These are phyloP conservation scores for Merluccius polli DNA, from an alignment of 2,797 vertebrate genomes.

Conservation along the genomic window DNA sequence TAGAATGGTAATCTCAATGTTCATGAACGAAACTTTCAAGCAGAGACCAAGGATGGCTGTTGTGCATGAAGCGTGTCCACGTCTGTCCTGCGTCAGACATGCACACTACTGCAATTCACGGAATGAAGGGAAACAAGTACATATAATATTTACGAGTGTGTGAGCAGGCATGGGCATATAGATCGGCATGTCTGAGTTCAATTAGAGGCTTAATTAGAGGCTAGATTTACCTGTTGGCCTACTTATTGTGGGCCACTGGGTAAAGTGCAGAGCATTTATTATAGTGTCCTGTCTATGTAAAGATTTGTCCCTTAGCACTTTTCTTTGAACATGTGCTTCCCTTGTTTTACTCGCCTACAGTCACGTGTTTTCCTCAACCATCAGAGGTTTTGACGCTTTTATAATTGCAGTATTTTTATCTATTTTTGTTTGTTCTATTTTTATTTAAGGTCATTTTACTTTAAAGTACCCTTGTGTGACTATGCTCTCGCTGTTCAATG, in stretches of 20 bases:
- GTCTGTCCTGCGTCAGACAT: neutral
- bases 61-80: neutral
- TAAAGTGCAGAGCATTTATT: neutral
- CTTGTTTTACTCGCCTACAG: neutral
- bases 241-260: neutral
- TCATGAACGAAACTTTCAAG: neutral
- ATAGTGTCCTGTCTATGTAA: neutral
- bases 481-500: neutral
- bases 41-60: neutral
- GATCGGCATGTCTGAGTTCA: neutral
- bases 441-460: neutral
- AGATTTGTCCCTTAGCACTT: neutral
- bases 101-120: neutral
- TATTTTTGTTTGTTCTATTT: neutral
- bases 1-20: neutral
- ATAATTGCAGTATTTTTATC: conserved; percentile 5
- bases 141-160: neutral
- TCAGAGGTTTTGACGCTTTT: neutral
- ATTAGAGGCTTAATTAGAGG: neutral
- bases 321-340: neutral
- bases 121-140: neutral
- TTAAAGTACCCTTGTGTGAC: neutral
- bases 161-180: neutral
- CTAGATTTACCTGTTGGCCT: neutral
- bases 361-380: neutral